phyloP scores from a whole-genome alignment of 1,140 invertebrate species.

The Stegodyphus mimosarum region DNA sequence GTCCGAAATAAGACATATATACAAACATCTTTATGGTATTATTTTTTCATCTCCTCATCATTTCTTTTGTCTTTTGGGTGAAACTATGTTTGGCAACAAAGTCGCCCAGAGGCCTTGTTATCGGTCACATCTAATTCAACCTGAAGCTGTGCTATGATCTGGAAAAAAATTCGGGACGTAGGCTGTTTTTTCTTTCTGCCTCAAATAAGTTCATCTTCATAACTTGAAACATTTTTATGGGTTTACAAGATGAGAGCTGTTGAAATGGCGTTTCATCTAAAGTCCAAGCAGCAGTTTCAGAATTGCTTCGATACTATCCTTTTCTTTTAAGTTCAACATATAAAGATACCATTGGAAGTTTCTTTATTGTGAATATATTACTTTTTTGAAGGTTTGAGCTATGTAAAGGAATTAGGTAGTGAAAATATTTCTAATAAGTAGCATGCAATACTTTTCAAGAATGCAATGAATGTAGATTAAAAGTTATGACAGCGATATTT shows the following conservation, averaged over 20 bases:
- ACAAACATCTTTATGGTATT: constrained; percentile 58
- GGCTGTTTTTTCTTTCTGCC: constrained; percentile 20
- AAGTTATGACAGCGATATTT: no score
- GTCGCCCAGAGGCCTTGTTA: constrained; percentile 60
- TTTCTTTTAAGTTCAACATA: no score
- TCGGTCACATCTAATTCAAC: constrained; percentile 59
- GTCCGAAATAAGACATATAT: constrained; percentile 52
- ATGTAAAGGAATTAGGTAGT: no score
- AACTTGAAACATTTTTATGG: constrained; percentile 55
- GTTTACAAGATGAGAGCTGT: constrained; percentile 37
- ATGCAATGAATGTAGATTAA: no score
- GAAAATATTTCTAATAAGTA: no score
- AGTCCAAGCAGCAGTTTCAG: no score
- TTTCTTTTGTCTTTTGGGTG: constrained; percentile 54
- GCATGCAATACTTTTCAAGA: no score
- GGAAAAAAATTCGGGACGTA: constrained; percentile 30
- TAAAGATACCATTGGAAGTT: no score
- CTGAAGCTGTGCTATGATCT: constrained; percentile 19
- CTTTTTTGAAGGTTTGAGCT: no score
- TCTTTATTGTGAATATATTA: no score
- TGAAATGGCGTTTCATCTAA: neutral
- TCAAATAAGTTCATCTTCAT: constrained; percentile 54
- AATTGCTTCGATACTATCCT: no score
- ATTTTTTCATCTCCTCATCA: constrained; percentile 48
- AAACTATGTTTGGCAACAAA: neutral